A percentile compares a stretch with the other conserved stretches of the same genome.
Evolutionary conservation across 2,113 vertebrate genomes (phyloP).

Genomic region (Hepsetus odoe): DNA sequence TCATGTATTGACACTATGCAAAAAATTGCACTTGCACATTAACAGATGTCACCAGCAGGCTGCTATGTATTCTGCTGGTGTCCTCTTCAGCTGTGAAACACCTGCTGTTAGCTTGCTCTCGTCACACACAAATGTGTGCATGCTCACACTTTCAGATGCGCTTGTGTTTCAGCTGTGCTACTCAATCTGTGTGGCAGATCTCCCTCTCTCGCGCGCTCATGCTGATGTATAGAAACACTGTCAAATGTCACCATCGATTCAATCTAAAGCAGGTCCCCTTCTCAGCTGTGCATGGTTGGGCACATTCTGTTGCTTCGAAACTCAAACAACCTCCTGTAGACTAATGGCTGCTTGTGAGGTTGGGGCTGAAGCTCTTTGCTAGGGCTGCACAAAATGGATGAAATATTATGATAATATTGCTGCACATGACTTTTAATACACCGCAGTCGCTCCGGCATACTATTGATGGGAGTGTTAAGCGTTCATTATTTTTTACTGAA

Average conservation of each 20-base stretch:
- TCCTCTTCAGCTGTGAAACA: conserved; percentile 43
- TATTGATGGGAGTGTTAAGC: background rate
- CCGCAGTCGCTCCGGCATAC: no score
- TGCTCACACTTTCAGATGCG: background rate
- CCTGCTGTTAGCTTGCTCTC: conserved; percentile 43
- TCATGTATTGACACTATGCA: conserved; percentile 8
- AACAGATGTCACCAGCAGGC: conserved; percentile 45
- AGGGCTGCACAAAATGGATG: background rate
- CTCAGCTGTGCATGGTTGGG: conserved; percentile 24
- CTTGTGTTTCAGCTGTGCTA: conserved; percentile 20
- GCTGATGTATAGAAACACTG: background rate
- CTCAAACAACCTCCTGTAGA: conserved; percentile 23
- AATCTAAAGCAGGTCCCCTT: background rate
- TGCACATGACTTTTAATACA: no score
- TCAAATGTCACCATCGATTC: background rate
- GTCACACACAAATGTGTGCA: background rate
- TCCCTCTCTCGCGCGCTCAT: no score
- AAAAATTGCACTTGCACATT: background rate
- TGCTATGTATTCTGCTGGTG: conserved; percentile 39
- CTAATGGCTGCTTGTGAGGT: background rate
- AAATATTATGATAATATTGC: background rate
- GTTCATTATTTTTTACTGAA: background rate
- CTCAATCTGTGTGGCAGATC: conserved; percentile 24
- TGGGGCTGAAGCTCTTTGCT: background rate
- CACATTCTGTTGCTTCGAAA: background rate